Conservation (phyloP, 1,140 invertebrate genomes). For the Augochlora pura region DNA sequence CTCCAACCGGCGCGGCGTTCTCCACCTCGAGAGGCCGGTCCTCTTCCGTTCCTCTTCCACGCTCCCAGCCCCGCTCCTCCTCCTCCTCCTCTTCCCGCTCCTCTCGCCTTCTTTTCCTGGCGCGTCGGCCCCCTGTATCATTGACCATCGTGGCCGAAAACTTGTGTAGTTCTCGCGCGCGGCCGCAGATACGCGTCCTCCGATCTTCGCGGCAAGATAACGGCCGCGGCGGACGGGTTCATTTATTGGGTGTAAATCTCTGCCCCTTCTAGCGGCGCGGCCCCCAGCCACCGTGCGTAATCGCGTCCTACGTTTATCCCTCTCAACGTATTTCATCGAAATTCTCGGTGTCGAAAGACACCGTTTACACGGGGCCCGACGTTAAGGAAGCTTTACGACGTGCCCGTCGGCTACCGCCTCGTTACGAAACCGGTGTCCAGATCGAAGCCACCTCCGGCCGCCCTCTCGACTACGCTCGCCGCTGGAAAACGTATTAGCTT, state of each 20-base stretch:
- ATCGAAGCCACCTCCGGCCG: too few relatives aligned
- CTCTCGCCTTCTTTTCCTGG: neutral
- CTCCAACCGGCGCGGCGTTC: too few relatives aligned
- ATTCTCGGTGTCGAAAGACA: slow-evolving; percentile 58
- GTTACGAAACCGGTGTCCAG: slow-evolving; percentile 48
- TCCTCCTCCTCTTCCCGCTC: slow-evolving; percentile 10
- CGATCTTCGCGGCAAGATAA: slow-evolving; percentile 62
- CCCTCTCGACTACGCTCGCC: too few relatives aligned
- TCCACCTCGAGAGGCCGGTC: neutral
- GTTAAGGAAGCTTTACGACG: slow-evolving; percentile 56
- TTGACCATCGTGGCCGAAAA: neutral
- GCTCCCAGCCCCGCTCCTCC: neutral
- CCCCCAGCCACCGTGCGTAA: slow-evolving; percentile 47
- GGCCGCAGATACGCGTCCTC: slow-evolving; percentile 26
- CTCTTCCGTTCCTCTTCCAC: neutral
- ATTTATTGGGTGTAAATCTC: slow-evolving; percentile 70
- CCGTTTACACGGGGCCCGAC: slow-evolving; percentile 45
- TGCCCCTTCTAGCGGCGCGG: slow-evolving; percentile 44
- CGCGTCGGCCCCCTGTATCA: too few relatives aligned
- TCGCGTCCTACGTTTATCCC: slow-evolving; percentile 47
- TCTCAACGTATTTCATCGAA: slow-evolving; percentile 58
- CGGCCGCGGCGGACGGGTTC: slow-evolving; percentile 49
- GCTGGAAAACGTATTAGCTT: slow-evolving; percentile 12
- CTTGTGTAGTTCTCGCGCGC: neutral
- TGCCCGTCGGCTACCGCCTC: slow-evolving; percentile 36